A percentile compares a stretch with the other conserved stretches of the same genome.
Evolutionary conservation across 2,113 vertebrate species (phyloP).

Genomic region (Dendrocopos noguchii): DNA sequence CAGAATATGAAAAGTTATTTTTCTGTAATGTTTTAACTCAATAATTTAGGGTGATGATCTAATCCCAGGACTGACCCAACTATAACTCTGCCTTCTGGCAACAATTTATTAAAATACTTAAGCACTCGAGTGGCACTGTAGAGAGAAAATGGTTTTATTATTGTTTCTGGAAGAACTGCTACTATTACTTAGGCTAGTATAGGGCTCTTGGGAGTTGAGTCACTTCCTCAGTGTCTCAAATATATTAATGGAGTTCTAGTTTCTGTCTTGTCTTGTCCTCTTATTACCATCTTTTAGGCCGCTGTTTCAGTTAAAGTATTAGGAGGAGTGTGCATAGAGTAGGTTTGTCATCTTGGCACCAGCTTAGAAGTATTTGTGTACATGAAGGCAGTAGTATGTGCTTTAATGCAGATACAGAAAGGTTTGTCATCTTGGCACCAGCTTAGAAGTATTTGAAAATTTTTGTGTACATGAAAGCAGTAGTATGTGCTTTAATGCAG

Average conservation of each 20-base stretch:
- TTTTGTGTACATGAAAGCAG: not conserved
- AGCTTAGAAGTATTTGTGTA: not conserved
- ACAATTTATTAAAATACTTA: conserved; percentile 58
- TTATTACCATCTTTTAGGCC: not conserved
- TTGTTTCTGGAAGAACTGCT: conserved; percentile 32
- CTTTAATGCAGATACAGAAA: not conserved
- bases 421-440: not conserved
- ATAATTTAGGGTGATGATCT: conserved; percentile 51
- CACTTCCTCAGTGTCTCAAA: conserved; percentile 20
- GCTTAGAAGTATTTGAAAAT: not conserved
- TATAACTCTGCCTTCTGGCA: conserved; percentile 47
- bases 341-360: not conserved
- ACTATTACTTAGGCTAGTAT: not conserved
- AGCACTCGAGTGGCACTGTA: conserved; percentile 9
- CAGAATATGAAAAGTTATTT: conserved; percentile 28
- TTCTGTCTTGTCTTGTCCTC: not conserved
- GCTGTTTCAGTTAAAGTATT: not conserved
- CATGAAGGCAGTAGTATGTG: not conserved
- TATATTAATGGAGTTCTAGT: conserved; percentile 16
- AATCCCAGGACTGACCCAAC: conserved; percentile 17
- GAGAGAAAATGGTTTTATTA: conserved; percentile 34
- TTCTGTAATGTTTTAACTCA: conserved; percentile 35
- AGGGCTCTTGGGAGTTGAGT: conserved; percentile 32
- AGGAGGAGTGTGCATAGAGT: not conserved
- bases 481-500: not conserved